phyloP scores from a whole-genome alignment of 2,797 vertebrate genomes.

The Salmo trutta region DNA sequence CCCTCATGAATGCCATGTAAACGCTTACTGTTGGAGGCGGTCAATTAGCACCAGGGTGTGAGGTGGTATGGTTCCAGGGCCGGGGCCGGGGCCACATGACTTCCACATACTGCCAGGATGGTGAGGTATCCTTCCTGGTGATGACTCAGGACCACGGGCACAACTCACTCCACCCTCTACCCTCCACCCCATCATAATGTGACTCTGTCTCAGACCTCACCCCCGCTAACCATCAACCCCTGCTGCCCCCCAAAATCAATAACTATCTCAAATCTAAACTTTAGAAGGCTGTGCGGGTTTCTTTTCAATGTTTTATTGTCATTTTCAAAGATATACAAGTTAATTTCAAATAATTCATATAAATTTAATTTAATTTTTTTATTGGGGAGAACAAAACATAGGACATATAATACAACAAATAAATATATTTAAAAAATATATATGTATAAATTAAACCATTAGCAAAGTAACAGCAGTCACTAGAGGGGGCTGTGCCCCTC shows the following conservation, averaged over 20 bases:
- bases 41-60: conserved; percentile 19
- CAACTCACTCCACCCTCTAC: neutral
- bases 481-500: no score
- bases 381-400: no score
- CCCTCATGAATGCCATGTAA: neutral
- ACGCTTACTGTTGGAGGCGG: neutral
- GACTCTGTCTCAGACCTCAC: neutral
- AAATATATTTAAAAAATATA: no score
- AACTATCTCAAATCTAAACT: neutral
- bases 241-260: neutral
- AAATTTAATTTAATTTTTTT: no score
- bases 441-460: no score
- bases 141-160: neutral
- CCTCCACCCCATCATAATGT: neutral
- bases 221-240: neutral
- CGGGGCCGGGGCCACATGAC: neutral
- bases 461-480: no score
- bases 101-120: neutral
- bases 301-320: no score
- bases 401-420: no score
- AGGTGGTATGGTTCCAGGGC: neutral
- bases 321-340: no score
- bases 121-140: neutral
- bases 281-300: neutral
- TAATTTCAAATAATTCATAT: no score